Percentiles rank a stretch among this genome's conserved stretches.
phyloP scores from a whole-genome alignment of 1,140 invertebrate species.

The Drosophila varians region DNA sequence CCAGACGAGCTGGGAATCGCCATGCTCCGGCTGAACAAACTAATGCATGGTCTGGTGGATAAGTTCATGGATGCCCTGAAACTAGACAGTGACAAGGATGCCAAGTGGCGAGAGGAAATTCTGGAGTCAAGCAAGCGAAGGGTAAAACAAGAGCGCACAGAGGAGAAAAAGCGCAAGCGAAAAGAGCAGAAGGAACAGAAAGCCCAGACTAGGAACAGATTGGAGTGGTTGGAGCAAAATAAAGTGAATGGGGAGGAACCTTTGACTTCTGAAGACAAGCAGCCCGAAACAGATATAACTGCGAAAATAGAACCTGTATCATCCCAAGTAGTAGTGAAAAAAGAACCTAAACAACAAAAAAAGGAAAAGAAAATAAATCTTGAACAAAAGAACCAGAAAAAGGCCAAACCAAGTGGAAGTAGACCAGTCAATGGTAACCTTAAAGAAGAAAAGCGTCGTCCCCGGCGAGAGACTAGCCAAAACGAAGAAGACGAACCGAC shows the following conservation, averaged over 20 bases:
- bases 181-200: slow-evolving; percentile 68
- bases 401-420: not conserved
- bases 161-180: slow-evolving; percentile 57
- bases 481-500: slow-evolving; percentile 18
- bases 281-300: not conserved
- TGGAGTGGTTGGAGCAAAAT: slow-evolving; percentile 66
- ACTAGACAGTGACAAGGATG: slow-evolving; percentile 40
- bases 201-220: slow-evolving; percentile 52
- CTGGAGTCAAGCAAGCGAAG: slow-evolving; percentile 66
- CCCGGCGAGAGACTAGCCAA: not conserved
- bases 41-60: slow-evolving; percentile 53
- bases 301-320: not conserved
- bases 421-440: not conserved
- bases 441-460: not conserved
- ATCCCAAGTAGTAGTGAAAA: not conserved
- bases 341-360: not conserved
- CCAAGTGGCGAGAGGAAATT: slow-evolving; percentile 64
- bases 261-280: not conserved
- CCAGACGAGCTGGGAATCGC: slow-evolving; percentile 71
- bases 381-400: not conserved
- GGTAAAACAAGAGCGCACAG: slow-evolving; percentile 54
- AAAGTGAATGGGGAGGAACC: slow-evolving; percentile 12
- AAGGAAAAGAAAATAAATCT: not conserved
- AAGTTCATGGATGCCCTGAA: slow-evolving; percentile 47
- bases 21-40: slow-evolving; percentile 67